Conservation (phyloP, 2,797 vertebrate genomes). For the Sebastes trivittatus region DNA sequence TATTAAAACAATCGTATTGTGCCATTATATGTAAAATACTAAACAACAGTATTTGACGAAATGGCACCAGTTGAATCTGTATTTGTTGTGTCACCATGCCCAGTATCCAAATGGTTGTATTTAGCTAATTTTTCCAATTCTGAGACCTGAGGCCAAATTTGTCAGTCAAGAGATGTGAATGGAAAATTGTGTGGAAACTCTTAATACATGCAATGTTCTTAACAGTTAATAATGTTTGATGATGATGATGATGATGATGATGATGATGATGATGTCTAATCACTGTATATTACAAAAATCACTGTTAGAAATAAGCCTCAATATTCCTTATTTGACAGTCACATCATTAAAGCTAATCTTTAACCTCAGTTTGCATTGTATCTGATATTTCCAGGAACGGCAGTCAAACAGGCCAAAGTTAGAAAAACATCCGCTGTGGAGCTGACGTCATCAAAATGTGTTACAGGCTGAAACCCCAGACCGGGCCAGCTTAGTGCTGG, state of each 20-base stretch:
- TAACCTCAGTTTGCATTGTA: constrained; percentile 13
- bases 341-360: constrained; percentile 46
- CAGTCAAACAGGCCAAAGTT: background rate
- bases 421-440: constrained; percentile 4
- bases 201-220: constrained; percentile 16
- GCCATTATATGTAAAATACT: background rate
- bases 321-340: constrained; percentile 4
- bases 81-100: background rate
- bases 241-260: too few relatives aligned
- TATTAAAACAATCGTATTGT: background rate
- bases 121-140: background rate
- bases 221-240: background rate
- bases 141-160: background rate
- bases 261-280: constrained; percentile 2
- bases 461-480: background rate
- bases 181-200: background rate
- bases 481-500: background rate
- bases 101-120: background rate
- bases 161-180: background rate
- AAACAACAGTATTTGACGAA: constrained; percentile 1
- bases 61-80: background rate
- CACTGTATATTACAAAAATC: constrained; percentile 30
- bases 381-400: constrained; percentile 2
- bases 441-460: background rate
- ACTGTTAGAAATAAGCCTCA: constrained; percentile 12